phyloP scores from a whole-genome alignment of 2,797 vertebrate genomes.

The Acanthurus leucopareius region DNA sequence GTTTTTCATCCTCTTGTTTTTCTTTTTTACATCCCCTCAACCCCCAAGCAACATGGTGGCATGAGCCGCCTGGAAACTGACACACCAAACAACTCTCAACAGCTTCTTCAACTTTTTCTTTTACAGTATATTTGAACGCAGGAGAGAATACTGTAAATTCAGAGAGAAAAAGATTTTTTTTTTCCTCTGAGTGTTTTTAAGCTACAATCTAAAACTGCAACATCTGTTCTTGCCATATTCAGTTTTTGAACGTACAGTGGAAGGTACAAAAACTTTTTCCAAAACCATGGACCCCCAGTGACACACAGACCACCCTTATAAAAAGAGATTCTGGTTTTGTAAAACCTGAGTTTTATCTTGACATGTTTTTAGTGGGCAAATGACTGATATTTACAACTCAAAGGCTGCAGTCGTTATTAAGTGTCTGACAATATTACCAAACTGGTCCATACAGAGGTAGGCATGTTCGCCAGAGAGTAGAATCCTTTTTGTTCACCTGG shows the following conservation, averaged over 20 bases:
- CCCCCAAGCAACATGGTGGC: constrained; percentile 36
- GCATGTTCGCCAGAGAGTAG: too few relatives aligned
- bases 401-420: too few relatives aligned
- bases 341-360: too few relatives aligned
- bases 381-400: too few relatives aligned
- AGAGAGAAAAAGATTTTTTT: too few relatives aligned
- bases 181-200: too few relatives aligned
- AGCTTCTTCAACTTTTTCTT: constrained; percentile 2
- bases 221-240: constrained; percentile 6
- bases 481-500: too few relatives aligned
- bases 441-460: too few relatives aligned
- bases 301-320: neutral
- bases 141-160: too few relatives aligned
- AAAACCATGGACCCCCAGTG: neutral
- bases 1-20: constrained; percentile 43
- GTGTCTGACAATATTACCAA: too few relatives aligned
- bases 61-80: constrained; percentile 32
- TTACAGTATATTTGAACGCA: neutral
- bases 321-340: too few relatives aligned
- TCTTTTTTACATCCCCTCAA: constrained; percentile 19
- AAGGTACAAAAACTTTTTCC: constrained; percentile 15
- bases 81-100: constrained; percentile 22
- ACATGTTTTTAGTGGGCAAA: too few relatives aligned
- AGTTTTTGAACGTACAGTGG: neutral
- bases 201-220: neutral